Conservation (phyloP, 2,113 vertebrate genomes). For the Heterocephalus glaber region DNA sequence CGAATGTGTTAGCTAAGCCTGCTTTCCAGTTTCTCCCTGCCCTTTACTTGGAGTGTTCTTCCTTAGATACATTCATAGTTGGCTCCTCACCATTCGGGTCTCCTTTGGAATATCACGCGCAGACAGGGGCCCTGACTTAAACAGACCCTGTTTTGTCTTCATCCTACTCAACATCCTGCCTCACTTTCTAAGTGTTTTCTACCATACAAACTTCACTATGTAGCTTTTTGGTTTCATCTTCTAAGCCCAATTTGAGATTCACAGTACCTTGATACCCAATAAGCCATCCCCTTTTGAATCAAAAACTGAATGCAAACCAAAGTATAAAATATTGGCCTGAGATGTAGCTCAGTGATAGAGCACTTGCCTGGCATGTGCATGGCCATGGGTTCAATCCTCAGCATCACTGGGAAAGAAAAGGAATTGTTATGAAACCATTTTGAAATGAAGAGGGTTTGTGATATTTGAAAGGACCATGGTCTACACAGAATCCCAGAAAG, state of each 20-base stretch:
- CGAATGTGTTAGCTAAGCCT: neutral
- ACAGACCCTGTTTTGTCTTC: neutral
- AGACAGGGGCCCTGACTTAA: neutral
- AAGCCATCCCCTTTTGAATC: neutral
- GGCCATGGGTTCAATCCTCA: neutral
- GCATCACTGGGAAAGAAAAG: neutral
- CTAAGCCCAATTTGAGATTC: neutral
- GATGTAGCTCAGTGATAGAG: neutral
- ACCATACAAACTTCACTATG: neutral
- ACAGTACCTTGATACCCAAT: neutral
- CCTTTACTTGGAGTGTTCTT: neutral
- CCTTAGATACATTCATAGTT: neutral
- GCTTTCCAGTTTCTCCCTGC: neutral
- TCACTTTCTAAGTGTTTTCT: conserved; percentile 24
- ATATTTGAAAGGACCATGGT: neutral
- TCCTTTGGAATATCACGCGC: neutral
- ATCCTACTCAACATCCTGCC: neutral
- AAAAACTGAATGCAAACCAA: neutral
- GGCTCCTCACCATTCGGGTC: neutral
- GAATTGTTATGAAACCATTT: neutral
- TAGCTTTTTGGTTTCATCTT: neutral
- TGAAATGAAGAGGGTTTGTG: neutral
- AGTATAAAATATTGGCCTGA: neutral
- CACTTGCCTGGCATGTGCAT: neutral
- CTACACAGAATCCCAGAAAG: neutral